Percentiles rank a stretch among this genome's conserved stretches.
Evolutionary conservation across 2,888 invertebrate genomes (phyloP).

Genomic region (Xestia rhomboidea): DNA sequence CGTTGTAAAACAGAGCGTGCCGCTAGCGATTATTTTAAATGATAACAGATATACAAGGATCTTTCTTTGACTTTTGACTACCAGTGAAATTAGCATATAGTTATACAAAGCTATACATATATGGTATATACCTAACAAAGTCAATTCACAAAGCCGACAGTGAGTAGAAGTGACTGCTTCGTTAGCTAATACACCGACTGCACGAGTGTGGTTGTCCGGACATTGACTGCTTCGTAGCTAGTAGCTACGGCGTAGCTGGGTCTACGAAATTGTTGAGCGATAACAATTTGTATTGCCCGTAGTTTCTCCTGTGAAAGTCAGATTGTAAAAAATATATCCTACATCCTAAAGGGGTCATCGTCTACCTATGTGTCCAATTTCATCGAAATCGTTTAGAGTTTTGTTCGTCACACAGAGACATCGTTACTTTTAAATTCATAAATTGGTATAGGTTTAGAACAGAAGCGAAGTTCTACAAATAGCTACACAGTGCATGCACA

Average conservation of each 20-base stretch:
- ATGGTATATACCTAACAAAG: neutral
- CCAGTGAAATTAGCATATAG: neutral
- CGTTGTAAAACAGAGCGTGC: neutral
- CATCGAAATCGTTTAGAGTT: neutral
- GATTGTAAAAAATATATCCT: neutral
- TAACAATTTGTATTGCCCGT: neutral
- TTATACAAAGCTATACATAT: neutral
- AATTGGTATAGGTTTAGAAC: neutral
- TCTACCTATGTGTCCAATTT: neutral
- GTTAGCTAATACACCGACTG: slow-evolving; percentile 15
- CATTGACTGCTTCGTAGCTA: neutral
- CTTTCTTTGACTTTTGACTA: neutral
- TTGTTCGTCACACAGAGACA: neutral
- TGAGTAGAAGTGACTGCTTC: neutral
- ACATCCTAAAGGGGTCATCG: neutral
- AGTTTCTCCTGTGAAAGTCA: neutral
- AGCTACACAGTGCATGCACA: neutral
- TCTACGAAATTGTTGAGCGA: neutral
- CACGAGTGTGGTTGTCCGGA: neutral
- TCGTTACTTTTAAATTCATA: neutral
- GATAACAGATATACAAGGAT: neutral
- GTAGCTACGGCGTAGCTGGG: slow-evolving; percentile 18
- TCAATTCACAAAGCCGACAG: neutral
- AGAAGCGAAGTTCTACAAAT: neutral
- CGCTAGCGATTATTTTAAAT: neutral